Evolutionary conservation across 2,888 invertebrate species (phyloP).

Genomic region (Philhelius pedissequus): DNA sequence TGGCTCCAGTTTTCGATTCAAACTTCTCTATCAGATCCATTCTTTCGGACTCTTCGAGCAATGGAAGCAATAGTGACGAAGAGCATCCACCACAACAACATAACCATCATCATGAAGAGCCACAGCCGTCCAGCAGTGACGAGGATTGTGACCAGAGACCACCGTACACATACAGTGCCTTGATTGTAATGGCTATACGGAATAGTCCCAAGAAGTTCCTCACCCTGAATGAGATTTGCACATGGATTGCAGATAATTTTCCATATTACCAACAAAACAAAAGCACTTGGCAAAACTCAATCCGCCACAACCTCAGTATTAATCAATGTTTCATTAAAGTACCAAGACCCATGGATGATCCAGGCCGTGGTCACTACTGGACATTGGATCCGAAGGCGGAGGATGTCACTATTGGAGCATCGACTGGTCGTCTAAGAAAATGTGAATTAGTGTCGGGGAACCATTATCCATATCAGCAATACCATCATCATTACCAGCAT

Average conservation of each 20-base stretch:
- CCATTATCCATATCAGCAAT: conserved; percentile 71
- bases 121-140: conserved; percentile 13
- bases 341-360: conserved; percentile 97
- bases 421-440: conserved; percentile 95
- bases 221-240: conserved; percentile 96
- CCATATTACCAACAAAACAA: conserved; percentile 98
- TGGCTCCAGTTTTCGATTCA: conserved; percentile 34
- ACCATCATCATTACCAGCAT: conserved; percentile 23
- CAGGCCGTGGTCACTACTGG: conserved; percentile 99
- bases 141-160: conserved; percentile 79
- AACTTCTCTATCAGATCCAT: conserved; percentile 38
- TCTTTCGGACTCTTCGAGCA: conserved; percentile 30
- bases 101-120: neutral
- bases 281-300: conserved; percentile 99
- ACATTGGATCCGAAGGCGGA: conserved; percentile 97
- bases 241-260: conserved; percentile 97
- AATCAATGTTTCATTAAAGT: conserved; percentile 97
- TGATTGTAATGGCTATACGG: conserved; percentile 99
- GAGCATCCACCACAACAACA: conserved; percentile 9
- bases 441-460: conserved; percentile 66
- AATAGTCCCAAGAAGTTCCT: conserved; percentile 93
- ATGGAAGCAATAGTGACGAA: conserved; percentile 14
- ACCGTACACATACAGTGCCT: conserved; percentile 97
- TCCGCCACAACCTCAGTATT: conserved; percentile 80
- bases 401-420: conserved; percentile 97